Evolutionary conservation across 2,888 invertebrate genomes (phyloP).

Genomic region (Nebria brevicollis): DNA sequence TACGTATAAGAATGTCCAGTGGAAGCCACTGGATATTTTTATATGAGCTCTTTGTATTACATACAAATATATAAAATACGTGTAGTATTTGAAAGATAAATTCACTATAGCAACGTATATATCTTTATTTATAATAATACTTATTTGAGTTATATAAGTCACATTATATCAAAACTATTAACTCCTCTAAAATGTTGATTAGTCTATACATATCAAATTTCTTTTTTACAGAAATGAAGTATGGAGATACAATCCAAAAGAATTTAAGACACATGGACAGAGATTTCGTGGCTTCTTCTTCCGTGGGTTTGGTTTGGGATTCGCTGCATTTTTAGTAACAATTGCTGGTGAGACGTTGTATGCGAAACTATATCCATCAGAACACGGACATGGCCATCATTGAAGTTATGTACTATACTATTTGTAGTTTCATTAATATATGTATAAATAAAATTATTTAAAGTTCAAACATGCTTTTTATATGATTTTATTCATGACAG

Average conservation of each 20-base stretch:
- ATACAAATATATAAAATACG: no score
- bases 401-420: constrained; percentile 56
- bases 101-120: no score
- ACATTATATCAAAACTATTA: no score
- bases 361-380: constrained; percentile 58
- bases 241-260: constrained; percentile 77
- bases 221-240: constrained; percentile 75
- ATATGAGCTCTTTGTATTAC: no score
- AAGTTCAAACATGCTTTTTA: neutral
- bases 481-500: neutral
- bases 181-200: no score
- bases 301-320: constrained; percentile 75
- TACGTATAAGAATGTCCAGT: no score
- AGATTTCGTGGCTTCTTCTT: constrained; percentile 66
- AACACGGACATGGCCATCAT: constrained; percentile 64
- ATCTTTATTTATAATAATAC: no score
- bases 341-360: constrained; percentile 63
- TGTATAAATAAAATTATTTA: constrained; percentile 21
- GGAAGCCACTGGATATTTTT: no score
- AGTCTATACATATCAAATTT: constrained; percentile 15
- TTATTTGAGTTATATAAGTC: no score
- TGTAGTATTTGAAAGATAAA: no score
- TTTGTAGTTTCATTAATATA: constrained; percentile 34
- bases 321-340: constrained; percentile 69
- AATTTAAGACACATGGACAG: constrained; percentile 66